A percentile compares a stretch with the other conserved stretches of the same genome.
Conservation (phyloP, 1,140 invertebrate species). For the Phortica variegata region DNA sequence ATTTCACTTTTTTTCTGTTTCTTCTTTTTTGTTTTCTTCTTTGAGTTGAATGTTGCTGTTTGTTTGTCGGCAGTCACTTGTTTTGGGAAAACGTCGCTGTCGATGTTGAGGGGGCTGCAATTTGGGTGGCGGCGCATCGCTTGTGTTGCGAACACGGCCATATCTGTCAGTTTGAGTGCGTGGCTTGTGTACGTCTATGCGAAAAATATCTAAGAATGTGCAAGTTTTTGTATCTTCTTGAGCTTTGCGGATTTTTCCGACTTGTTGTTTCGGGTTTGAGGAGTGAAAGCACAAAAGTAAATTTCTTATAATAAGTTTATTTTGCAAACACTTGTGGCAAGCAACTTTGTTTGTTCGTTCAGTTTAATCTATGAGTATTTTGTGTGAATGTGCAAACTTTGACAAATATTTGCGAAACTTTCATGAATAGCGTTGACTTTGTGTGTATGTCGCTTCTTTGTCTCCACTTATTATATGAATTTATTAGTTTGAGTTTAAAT, state of each 20-base stretch:
- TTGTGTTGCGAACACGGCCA: not conserved
- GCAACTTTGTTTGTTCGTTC: constrained; percentile 51
- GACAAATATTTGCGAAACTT: constrained; percentile 53
- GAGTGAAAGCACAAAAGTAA: constrained; percentile 29
- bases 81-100: constrained; percentile 47
- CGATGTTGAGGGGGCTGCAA: constrained; percentile 23
- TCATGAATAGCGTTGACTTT: constrained; percentile 25
- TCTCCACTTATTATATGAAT: constrained; percentile 24
- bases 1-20: constrained; percentile 15
- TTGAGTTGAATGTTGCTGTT: constrained; percentile 26
- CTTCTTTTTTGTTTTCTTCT: constrained; percentile 27
- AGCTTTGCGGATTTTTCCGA: constrained; percentile 52
- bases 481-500: constrained; percentile 48
- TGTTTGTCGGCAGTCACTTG: constrained; percentile 19
- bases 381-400: constrained; percentile 54
- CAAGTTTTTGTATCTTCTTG: constrained; percentile 52
- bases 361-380: constrained; percentile 51
- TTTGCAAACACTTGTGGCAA: constrained; percentile 56
- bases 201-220: constrained; percentile 30
- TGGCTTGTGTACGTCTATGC: constrained; percentile 2
- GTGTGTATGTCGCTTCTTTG: not conserved
- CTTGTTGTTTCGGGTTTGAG: constrained; percentile 24
- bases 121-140: constrained; percentile 17
- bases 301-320: constrained; percentile 56
- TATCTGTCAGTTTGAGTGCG: not conserved